Conservation (phyloP, 2,888 invertebrate genomes). For the Synanthedon vespiformis region DNA sequence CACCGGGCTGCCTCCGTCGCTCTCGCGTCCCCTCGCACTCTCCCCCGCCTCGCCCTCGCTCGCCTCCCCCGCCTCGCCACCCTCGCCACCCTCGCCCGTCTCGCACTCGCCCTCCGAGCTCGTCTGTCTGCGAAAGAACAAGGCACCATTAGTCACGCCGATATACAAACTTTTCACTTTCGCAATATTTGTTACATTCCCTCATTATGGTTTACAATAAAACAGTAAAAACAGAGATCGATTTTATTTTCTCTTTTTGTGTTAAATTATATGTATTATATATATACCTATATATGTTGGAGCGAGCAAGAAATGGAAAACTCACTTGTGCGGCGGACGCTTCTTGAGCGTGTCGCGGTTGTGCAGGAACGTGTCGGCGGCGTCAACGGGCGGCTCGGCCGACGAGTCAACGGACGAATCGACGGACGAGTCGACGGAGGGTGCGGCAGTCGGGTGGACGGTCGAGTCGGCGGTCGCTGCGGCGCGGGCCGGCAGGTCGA, state of each 20-base stretch:
- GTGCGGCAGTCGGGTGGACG: constrained; percentile 11
- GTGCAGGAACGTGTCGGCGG: constrained; percentile 50
- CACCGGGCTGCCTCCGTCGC: constrained; percentile 47
- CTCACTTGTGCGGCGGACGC: constrained; percentile 23
- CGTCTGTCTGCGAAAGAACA: constrained; percentile 6
- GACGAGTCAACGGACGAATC: constrained; percentile 13
- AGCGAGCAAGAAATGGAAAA: background rate
- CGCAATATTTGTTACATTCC: too few relatives aligned
- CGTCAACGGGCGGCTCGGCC: constrained; percentile 16
- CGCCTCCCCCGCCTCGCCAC: constrained; percentile 5
- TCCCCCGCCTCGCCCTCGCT: constrained; percentile 9
- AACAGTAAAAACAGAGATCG: too few relatives aligned
- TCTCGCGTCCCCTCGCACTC: background rate
- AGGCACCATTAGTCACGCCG: constrained; percentile 2
- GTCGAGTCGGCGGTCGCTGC: constrained; percentile 24
- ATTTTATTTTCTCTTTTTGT: too few relatives aligned
- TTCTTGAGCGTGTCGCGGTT: constrained; percentile 53
- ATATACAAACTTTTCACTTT: too few relatives aligned
- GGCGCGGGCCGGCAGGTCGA: constrained; percentile 79
- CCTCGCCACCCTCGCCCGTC: constrained; percentile 1
- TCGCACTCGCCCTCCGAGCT: constrained; percentile 12
- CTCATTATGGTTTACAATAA: too few relatives aligned
- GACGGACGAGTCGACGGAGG: constrained; percentile 25
- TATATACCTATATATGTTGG: too few relatives aligned
- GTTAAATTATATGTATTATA: too few relatives aligned